Evolutionary conservation across 2,113 vertebrate genomes (phyloP), one percentile per base, ranked within the genome.

Genomic region (Oreochromis niloticus): DNA sequence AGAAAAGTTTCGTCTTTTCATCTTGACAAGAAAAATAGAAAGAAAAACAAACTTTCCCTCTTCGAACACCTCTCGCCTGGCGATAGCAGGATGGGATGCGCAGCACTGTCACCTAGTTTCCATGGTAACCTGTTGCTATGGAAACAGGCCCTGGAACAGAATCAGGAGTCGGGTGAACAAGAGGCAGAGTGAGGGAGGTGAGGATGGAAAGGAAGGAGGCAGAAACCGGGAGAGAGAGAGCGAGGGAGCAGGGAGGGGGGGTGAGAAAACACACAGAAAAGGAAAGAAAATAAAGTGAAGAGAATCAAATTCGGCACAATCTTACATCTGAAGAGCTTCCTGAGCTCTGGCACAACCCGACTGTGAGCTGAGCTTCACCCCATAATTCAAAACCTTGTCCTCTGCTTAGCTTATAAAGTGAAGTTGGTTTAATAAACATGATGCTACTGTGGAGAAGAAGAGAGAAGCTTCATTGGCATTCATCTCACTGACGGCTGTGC

Each of bases 61-160:
- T 68, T 50, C 14, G 34, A 87, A 91, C 91, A 94, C 90, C 89
- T 91, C 90, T 93, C 22, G 52, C 50, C 81, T 59, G 73, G 88
- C 61, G 36, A 85, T 84, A 87, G 93, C 88, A 82, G 90, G 92
- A 91, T 71, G 92, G 93, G 94, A 94, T 93, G 93, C 85, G 39
- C 92, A 91, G 95, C 94, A 93, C 95, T 96, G 95, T 95, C 96
- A 96, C 95, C 93, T 91, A 94, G 96, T 97, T 96, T 95, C 97
- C 95, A 97, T 96, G 96, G 97, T 92, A 95, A 96, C 96, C 81
- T 91, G 96, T 96, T 95, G 95, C 96, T 96, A 97, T 97, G 95
- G 97, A 96, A 97, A 97, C 96, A 95, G 85, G 92, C 86, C 90
- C 91, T 93, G 93, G 94, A 93, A 90, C 84, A 91, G 90, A 94